phyloP scores from a whole-genome alignment of 2,797 vertebrate species.

The Chelmon rostratus region DNA sequence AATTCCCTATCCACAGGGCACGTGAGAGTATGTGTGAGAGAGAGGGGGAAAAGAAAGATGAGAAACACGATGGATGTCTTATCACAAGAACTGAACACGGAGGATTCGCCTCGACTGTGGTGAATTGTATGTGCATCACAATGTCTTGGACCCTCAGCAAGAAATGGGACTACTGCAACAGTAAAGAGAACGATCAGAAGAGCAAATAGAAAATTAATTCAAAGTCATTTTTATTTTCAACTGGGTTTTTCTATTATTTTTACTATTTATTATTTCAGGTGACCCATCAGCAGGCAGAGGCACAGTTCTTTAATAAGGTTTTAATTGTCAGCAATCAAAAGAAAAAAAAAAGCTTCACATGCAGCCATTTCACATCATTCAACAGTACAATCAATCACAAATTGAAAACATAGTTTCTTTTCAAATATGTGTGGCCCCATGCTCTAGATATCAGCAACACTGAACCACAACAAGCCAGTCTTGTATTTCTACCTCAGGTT shows the following conservation, averaged over 20 bases:
- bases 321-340: conserved; percentile 19
- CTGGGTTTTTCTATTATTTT: conserved; percentile 79
- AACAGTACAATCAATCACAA: conserved; percentile 23
- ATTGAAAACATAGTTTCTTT: conserved; percentile 27
- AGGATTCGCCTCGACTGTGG: conserved; percentile 69
- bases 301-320: conserved; percentile 33
- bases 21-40: conserved; percentile 40
- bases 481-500: conserved; percentile 78
- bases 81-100: conserved; percentile 65
- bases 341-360: conserved; percentile 7
- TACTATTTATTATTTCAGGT: conserved; percentile 82
- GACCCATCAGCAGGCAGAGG: conserved; percentile 66
- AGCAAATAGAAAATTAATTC: conserved; percentile 67
- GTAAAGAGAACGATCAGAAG: conserved; percentile 66
- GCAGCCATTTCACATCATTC: conserved; percentile 32
- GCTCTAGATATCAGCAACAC: conserved; percentile 36
- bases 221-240: conserved; percentile 80
- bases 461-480: conserved; percentile 51
- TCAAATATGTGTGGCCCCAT: conserved; percentile 9
- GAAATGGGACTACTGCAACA: conserved; percentile 72
- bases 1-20: conserved; percentile 52
- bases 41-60: conserved; percentile 47
- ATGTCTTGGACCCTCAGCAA: conserved; percentile 70
- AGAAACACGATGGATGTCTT: conserved; percentile 45
- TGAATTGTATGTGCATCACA: conserved; percentile 70